Percentiles rank a stretch among this genome's conserved stretches.
Conservation (phyloP, 2,888 invertebrate genomes). For the Lissocephala sabroskyi region DNA sequence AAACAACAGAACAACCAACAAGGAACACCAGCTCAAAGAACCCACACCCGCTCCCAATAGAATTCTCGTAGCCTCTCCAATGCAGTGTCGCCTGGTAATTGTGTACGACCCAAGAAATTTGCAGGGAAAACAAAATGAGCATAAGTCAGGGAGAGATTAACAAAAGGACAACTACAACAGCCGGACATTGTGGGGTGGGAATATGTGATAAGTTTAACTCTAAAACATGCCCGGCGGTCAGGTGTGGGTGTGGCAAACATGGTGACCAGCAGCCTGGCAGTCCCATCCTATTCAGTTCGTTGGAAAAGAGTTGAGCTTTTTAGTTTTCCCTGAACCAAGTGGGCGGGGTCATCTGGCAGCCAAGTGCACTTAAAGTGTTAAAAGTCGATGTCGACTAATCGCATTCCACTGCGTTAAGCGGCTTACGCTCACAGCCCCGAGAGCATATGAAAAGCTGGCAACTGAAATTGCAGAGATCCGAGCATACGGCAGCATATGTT, state of each 20-base stretch:
- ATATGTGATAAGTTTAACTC: conserved; percentile 36
- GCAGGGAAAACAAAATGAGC: conserved; percentile 54
- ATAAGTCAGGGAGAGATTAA: conserved; percentile 7
- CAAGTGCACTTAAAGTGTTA: conserved; percentile 48
- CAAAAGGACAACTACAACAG: conserved; percentile 3
- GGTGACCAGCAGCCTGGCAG: no score
- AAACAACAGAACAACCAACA: conserved; percentile 11
- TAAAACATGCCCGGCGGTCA: no score
- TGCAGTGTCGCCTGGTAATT: conserved; percentile 49
- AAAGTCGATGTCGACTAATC: conserved; percentile 46
- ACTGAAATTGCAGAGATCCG: conserved; percentile 12
- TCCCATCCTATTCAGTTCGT: no score
- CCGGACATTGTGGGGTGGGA: conserved; percentile 16
- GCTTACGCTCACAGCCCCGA: conserved; percentile 22
- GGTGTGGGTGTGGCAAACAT: no score
- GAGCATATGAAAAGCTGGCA: no score
- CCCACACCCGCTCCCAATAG: no score
- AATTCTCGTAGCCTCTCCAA: no score
- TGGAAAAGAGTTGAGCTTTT: no score
- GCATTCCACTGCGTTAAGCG: conserved; percentile 44
- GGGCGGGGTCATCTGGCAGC: no score
- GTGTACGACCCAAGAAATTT: conserved; percentile 60
- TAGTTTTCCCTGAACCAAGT: no score
- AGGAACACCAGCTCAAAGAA: conserved; percentile 15
- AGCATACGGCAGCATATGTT: not conserved